Evolutionary conservation across 2,797 vertebrate species (phyloP), one percentile per base, ranked within the genome.

Genomic region (Parauchenoglanis punctatus): DNA sequence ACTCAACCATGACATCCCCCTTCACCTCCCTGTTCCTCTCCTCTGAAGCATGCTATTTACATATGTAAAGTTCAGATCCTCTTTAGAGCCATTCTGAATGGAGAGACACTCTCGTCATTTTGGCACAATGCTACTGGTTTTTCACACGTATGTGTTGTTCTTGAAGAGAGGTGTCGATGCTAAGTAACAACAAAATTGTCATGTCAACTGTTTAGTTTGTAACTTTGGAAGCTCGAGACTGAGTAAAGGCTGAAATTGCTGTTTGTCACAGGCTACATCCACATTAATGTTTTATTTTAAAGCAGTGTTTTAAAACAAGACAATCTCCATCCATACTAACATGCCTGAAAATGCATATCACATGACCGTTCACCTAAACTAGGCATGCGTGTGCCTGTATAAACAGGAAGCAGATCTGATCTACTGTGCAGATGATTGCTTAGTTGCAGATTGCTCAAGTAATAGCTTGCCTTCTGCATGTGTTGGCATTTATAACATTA

Each of bases 1-100:
- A 94, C 93, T 96, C 96, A 96, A 91, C 94, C 96, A 94, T 96
- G 94, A 95, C 94, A 91, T 95, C 95, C 95, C 95, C 95, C 95
- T 95, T 96, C 93, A 95, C 94, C 94, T 93, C 83, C 92, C 92
- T 91, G 90, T 87, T 86, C 89, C 89, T 89, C 90, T 88, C 77
- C 89, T 89, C 86, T 87, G 87, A 90, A 86, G 89, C 80, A 76
- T 87, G 23, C 85, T 91, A 96, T 96, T 96, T 95, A 94, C 95
- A 96, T 96, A 95, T 94, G 93, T 95, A 94, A 96, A 94, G 90
- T 90, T 85, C 92, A 72, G 88, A 90, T 89, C 91, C 87, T 88
- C 91, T 88, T 86, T 85, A 90, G 46, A 0, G 54, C 84, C 15
- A 11, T 86, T 87, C 88, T 67, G 88, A 93, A 91, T 72, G 67